A percentile compares a stretch with the other conserved stretches of the same genome.
Evolutionary conservation across 2,113 vertebrate genomes (phyloP).

Genomic region (Nyctereutes procyonoides): DNA sequence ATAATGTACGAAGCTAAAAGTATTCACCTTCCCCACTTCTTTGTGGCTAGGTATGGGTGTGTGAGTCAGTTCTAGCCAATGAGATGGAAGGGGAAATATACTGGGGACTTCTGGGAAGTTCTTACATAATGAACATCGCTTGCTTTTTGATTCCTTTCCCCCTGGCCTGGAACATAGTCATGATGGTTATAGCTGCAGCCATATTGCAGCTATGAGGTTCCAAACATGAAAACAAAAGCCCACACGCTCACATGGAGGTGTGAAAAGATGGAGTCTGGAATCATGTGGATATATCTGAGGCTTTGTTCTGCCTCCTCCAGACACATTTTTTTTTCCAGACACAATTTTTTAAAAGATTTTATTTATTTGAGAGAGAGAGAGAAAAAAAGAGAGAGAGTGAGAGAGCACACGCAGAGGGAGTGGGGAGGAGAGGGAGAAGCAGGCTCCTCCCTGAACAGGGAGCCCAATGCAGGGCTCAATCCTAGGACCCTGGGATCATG

Average conservation of each 20-base stretch:
- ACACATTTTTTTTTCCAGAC: background rate
- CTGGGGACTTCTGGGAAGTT: background rate
- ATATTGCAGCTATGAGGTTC: background rate
- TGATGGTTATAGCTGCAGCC: background rate
- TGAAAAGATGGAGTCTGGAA: background rate
- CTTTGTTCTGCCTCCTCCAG: background rate
- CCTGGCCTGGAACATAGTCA: background rate
- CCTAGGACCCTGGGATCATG: background rate
- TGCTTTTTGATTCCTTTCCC: background rate
- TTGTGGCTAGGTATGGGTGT: background rate
- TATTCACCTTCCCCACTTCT: background rate
- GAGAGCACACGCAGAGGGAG: background rate
- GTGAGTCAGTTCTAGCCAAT: background rate
- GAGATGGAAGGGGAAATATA: slow-evolving; percentile 17
- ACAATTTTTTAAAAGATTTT: background rate
- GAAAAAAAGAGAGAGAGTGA: background rate
- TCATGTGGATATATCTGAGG: background rate
- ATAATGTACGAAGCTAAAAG: slow-evolving; percentile 35
- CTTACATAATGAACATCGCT: background rate
- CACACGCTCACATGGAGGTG: background rate
- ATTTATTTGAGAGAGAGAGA: background rate
- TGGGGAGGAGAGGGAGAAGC: background rate
- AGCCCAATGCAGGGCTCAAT: background rate
- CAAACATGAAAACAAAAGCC: background rate
- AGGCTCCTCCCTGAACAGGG: background rate